Base-by-base conservation (phyloP, 2,113 vertebrate species). In the Chamaetylas fuelleborni region DNA sequence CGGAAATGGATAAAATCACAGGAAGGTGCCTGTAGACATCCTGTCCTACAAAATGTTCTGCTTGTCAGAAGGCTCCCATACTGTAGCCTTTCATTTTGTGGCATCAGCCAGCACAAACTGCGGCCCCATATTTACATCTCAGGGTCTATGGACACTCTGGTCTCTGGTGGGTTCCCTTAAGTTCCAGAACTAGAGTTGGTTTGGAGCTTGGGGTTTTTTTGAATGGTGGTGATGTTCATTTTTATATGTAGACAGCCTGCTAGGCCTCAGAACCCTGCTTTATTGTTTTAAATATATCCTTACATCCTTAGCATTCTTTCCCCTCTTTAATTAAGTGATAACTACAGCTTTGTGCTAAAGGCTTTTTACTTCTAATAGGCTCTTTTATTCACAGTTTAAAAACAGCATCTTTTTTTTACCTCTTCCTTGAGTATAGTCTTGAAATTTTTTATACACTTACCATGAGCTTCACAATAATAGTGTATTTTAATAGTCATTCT, bases 331-430 rank as follows among this genome's bases (percentile, higher is more conserved):
- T 88, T 80, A 93, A 64, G 11, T 2, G 3, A 61, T 82, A 88
- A 76, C 43, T 90, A 61, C 40, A 56, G 34, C 66, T 91, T 93
- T 87, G 50, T 67, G 38, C 36, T 71, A 67, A 48, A 64, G 19
- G 33, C 25, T 86, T 79, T 93, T 87, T 71, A 10, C 9, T 84
- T 87, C 34, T 85, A 62, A 87, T 66, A 56, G 40, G 33, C 16
- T 79, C 33, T 81, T 88, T 66, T 89, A 56, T 91, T 94, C 36
- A 58, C 18, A 66, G 31, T 77, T 90, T 88, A 86, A 93, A 92
- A 83, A 43, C 9, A 73, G 36, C 8, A 28, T 56, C 3, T 66
- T 72, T 85, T 81, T 76, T 65, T 8, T 17, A 45, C 11, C 25
- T 3, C 10, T 77, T 58, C 23, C 9, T 73, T 88, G 72, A 74